phyloP scores from a whole-genome alignment of 2,888 invertebrate genomes.

The Thera obeliscata region DNA sequence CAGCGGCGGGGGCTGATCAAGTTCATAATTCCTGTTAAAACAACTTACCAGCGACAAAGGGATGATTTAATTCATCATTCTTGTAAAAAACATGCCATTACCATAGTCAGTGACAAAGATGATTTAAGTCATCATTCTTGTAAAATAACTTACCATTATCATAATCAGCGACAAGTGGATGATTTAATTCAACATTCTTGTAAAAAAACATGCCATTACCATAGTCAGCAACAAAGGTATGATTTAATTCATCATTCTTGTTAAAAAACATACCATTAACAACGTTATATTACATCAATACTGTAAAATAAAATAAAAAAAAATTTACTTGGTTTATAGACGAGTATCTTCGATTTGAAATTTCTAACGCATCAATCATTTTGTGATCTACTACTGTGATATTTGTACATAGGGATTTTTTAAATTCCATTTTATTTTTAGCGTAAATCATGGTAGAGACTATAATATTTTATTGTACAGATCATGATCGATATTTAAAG shows the following conservation, averaged over 20 bases:
- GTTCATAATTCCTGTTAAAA: slow-evolving; percentile 61
- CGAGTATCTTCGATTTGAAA: slow-evolving; percentile 23
- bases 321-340: slow-evolving; percentile 1
- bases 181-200: too few relatives aligned
- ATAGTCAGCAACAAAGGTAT: slow-evolving; percentile 34
- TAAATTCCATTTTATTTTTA: slow-evolving; percentile 65
- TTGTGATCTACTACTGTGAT: slow-evolving; percentile 63
- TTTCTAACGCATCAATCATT: slow-evolving; percentile 15
- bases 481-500: slow-evolving; percentile 57
- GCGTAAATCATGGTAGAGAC: slow-evolving; percentile 67
- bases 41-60: too few relatives aligned
- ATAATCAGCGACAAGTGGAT: too few relatives aligned
- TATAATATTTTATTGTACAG: slow-evolving; percentile 70
- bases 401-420: slow-evolving; percentile 73
- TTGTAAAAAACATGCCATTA: too few relatives aligned
- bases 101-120: too few relatives aligned
- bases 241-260: slow-evolving; percentile 72
- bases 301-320: slow-evolving; percentile 27
- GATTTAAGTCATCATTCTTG: too few relatives aligned
- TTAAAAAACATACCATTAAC: not conserved
- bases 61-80: too few relatives aligned
- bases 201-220: too few relatives aligned
- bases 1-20: slow-evolving; percentile 78
- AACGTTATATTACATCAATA: not conserved
- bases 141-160: too few relatives aligned